These are phyloP conservation scores for Bubo scandiacus DNA, from an alignment of 2,113 vertebrate species.

Conservation along the genomic window DNA sequence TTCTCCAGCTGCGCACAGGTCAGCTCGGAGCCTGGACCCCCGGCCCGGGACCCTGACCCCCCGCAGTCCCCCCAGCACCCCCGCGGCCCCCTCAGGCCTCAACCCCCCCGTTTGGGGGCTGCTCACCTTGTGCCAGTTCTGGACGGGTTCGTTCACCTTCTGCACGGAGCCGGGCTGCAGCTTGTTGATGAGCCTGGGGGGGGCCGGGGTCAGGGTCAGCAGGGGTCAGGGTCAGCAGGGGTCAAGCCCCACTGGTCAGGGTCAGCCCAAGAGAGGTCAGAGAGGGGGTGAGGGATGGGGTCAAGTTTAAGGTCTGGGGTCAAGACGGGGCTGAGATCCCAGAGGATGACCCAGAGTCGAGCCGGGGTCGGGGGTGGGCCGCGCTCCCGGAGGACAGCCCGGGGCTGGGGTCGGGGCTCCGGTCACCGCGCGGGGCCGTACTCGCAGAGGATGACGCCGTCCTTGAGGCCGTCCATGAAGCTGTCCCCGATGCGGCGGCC, in stretches of 20 bases:
- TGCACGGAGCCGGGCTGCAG: conserved; percentile 90
- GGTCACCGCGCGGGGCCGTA: conserved; percentile 35
- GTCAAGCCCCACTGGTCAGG: neutral
- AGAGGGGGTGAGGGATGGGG: neutral
- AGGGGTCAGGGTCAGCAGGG: too few relatives aligned
- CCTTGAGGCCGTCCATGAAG: conserved; percentile 93
- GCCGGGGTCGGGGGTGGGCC: too few relatives aligned
- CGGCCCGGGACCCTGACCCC: neutral
- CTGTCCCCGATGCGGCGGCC: conserved; percentile 81
- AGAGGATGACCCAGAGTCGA: too few relatives aligned
- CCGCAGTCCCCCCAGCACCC: too few relatives aligned
- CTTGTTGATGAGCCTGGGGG: conserved; percentile 86
- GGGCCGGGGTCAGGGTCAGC: neutral
- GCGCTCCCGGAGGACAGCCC: too few relatives aligned
- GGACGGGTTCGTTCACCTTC: conserved; percentile 86
- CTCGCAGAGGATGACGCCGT: conserved; percentile 92
- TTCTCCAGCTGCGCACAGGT: conserved; percentile 84
- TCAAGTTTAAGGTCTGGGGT: too few relatives aligned
- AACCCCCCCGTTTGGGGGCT: accelerated
- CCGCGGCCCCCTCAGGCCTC: too few relatives aligned
- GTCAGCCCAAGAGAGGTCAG: neutral
- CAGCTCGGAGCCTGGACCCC: neutral
- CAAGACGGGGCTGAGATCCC: too few relatives aligned
- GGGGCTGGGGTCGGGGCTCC: too few relatives aligned
- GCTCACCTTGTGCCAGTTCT: conserved; percentile 94